Evolutionary conservation across 2,888 invertebrate species (phyloP).

Genomic region (Pheosia gnoma): DNA sequence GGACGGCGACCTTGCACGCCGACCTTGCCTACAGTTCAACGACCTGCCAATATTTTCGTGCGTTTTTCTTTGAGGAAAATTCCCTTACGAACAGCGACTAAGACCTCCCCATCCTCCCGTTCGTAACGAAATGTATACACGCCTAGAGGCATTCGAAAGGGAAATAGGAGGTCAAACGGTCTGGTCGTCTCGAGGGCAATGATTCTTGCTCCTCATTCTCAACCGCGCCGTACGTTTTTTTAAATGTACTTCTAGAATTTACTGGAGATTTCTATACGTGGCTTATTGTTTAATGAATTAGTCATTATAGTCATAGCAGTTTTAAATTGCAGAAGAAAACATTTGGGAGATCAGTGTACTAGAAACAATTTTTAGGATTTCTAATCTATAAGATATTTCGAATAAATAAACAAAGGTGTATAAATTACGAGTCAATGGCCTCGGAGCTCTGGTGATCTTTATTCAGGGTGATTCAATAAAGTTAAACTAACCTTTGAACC

Average conservation of each 20-base stretch:
- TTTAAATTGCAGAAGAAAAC: neutral
- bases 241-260: conserved; percentile 21
- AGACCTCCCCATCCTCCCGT: conserved; percentile 47
- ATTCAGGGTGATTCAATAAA: too few species aligned
- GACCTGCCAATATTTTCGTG: conserved; percentile 69
- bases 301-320: conserved; percentile 20
- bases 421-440: too few species aligned
- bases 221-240: conserved; percentile 42
- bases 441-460: too few species aligned
- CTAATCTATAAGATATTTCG: too few species aligned
- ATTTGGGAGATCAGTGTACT: neutral
- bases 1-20: conserved; percentile 67
- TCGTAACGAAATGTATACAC: neutral
- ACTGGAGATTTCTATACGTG: conserved; percentile 19
- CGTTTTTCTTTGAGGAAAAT: conserved; percentile 78
- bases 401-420: too few species aligned
- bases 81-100: conserved; percentile 48
- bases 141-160: conserved; percentile 11
- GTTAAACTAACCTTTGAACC: too few species aligned
- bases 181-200: conserved; percentile 61
- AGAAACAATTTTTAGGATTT: too few species aligned
- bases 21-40: conserved; percentile 71
- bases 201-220: conserved; percentile 56
- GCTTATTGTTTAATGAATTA: conserved; percentile 21
- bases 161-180: conserved; percentile 34